phyloP scores from a whole-genome alignment of 2,797 vertebrate genomes.

The Sarcophilus harrisii region DNA sequence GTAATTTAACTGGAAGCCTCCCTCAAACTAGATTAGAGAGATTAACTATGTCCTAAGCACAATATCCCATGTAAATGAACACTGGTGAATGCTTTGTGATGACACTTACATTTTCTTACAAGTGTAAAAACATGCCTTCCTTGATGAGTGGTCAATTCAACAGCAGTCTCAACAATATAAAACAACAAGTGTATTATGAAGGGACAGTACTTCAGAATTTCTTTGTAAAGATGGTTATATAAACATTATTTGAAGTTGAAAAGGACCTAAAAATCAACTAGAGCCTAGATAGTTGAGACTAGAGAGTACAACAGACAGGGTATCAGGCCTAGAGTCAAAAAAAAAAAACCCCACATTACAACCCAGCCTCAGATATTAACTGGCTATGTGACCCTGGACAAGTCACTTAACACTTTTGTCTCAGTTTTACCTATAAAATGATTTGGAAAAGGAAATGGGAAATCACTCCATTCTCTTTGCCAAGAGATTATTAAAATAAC shows the following conservation, averaged over 20 bases:
- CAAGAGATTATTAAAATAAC: neutral
- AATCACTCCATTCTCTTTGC: neutral
- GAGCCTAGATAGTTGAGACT: neutral
- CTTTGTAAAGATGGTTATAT: neutral
- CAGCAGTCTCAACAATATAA: too few relatives aligned
- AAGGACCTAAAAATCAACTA: neutral
- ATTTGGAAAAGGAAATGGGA: neutral
- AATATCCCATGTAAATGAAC: slow-evolving; percentile 68
- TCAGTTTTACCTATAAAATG: neutral
- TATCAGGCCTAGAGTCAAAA: neutral
- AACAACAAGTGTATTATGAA: neutral
- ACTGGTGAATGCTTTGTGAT: slow-evolving; percentile 63
- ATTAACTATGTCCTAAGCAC: slow-evolving; percentile 45
- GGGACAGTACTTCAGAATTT: neutral
- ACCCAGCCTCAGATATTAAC: neutral
- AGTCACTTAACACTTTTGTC: neutral
- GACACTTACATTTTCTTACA: slow-evolving; percentile 30
- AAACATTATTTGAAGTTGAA: neutral
- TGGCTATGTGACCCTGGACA: neutral
- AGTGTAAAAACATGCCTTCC: neutral
- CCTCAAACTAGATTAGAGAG: neutral
- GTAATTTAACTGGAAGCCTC: slow-evolving; percentile 35
- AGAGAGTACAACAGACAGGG: neutral
- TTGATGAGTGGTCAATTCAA: neutral
- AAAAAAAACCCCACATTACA: neutral